A percentile compares a stretch with the other conserved stretches of the same genome.
Evolutionary conservation across 2,888 invertebrate genomes (phyloP).

Genomic region (Andrena fulva): DNA sequence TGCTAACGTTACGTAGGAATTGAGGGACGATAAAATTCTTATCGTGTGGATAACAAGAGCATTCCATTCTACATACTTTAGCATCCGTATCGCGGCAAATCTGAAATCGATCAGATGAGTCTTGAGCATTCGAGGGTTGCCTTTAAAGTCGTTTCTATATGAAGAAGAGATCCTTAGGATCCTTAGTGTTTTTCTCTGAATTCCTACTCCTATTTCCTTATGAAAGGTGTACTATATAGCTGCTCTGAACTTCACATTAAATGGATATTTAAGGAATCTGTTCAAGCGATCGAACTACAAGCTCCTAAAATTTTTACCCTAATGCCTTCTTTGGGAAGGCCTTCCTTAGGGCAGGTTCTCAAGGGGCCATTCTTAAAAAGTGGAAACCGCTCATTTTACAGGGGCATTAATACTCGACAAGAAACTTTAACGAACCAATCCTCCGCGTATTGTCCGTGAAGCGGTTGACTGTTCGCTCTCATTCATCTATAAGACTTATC

Average conservation of each 20-base stretch:
- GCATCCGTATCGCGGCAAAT: too few relatives aligned
- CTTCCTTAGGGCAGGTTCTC: neutral
- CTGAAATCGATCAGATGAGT: too few relatives aligned
- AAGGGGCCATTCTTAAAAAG: slow-evolving; percentile 3
- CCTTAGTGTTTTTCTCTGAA: too few relatives aligned
- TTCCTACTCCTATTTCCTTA: too few relatives aligned
- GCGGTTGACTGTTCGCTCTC: slow-evolving; percentile 22
- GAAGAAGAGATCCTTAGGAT: too few relatives aligned
- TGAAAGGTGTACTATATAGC: too few relatives aligned
- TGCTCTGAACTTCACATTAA: neutral
- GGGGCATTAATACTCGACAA: slow-evolving; percentile 10
- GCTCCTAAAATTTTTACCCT: neutral
- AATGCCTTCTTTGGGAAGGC: neutral
- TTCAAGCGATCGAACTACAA: neutral
- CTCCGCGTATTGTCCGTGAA: slow-evolving; percentile 60
- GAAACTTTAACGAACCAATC: slow-evolving; percentile 62
- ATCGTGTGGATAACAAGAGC: too few relatives aligned
- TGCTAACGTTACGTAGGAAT: too few relatives aligned
- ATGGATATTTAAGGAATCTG: neutral
- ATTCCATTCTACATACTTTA: too few relatives aligned
- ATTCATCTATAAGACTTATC: slow-evolving; percentile 57
- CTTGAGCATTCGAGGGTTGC: too few relatives aligned
- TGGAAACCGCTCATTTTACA: neutral
- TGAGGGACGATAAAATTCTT: too few relatives aligned
- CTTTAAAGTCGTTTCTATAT: too few relatives aligned